Evolutionary conservation across 1,140 invertebrate species (phyloP), one percentile per base, ranked within the genome.

Genomic region (Leucophenga varia): DNA sequence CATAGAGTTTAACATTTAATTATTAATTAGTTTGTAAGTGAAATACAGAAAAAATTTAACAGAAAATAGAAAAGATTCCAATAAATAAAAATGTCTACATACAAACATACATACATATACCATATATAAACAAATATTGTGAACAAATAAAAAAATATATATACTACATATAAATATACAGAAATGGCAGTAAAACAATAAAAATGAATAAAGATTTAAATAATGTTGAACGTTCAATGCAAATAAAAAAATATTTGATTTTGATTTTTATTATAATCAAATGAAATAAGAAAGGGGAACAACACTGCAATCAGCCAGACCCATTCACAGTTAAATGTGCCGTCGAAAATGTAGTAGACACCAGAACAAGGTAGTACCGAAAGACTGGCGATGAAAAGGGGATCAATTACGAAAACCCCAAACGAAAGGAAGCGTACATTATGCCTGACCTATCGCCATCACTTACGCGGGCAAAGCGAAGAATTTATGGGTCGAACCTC

Each of bases 171-270:
- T 6, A 46, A 16, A 25, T 30, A 38, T n/a, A n/a, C n/a, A n/a
- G 61, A 46, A 50, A 58, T 52, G 59, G 49, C 55, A 47, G 53
- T 61, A 20, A 52, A 39, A 57, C 21, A 47, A 47, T 52, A 52
- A 41, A 28, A 61, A 63, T 67, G 63, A 67, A 67, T 67, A 67
- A 67, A 67, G 49, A 67, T 63, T 63, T 67, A 67, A 67, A 67
- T 41, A 64, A 55, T 63, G 63, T 67, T 67, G 59, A 67, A 59
- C 63, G 63, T 67, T 67, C 54, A 67, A 67, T 67, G 59, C 53
- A 67, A 67, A 51, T 57, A 51, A 54, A 47, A 25, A 13, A n/a
- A 42, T 7, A 44, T 19, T 30, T 3, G 8, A 14, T 3, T 55
- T 48, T 47, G 32, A 6, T 43, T 56, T 52, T 5, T 25, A 25